Evolutionary conservation across 2,113 vertebrate species (phyloP).

Genomic region (Raja brachyura): DNA sequence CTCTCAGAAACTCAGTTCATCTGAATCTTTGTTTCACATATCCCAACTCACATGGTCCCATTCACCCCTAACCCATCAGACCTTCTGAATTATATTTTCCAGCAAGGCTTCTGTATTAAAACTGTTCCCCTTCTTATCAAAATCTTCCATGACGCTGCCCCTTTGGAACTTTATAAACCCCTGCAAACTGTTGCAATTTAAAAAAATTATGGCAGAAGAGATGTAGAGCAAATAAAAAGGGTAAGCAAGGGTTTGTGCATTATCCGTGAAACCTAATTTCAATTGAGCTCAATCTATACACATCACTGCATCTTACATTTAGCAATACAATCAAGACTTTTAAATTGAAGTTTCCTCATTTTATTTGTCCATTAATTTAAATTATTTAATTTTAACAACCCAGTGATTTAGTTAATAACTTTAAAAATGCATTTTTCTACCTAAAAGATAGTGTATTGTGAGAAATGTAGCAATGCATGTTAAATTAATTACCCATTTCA

Average conservation of each 20-base stretch:
- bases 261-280: not conserved
- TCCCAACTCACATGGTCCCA: too few species aligned
- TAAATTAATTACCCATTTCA: not conserved
- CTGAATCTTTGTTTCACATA: too few species aligned
- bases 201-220: not conserved
- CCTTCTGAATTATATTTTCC: too few species aligned
- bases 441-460: not conserved
- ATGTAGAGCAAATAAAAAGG: not conserved
- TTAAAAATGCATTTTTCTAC: not conserved
- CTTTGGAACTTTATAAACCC: too few species aligned
- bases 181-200: too few species aligned
- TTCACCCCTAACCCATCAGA: too few species aligned
- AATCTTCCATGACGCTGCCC: too few species aligned
- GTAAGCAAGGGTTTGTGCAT: not conserved
- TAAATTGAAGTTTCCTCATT: not conserved
- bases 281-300: not conserved
- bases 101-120: too few species aligned
- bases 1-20: too few species aligned
- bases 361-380: not conserved
- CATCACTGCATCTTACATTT: too few species aligned
- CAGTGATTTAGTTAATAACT: not conserved
- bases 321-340: not conserved
- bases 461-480: not conserved
- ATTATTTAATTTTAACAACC: not conserved
- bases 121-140: too few species aligned